A percentile compares a stretch with the other conserved stretches of the same genome.
Conservation (phyloP, 2,888 invertebrate genomes). For the Hyppa rectilinea region DNA sequence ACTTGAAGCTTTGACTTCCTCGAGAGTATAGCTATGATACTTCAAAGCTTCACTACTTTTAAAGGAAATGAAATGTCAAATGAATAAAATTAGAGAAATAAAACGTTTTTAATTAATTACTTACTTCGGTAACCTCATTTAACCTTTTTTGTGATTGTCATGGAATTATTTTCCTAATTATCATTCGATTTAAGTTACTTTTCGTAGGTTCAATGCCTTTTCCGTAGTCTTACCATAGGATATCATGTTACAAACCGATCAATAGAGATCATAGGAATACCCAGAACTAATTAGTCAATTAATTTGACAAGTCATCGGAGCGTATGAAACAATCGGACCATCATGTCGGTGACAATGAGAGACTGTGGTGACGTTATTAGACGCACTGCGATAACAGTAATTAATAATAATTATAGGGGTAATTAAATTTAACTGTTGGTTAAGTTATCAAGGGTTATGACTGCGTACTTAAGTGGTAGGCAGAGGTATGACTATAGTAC, state of each 20-base stretch:
- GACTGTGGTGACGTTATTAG: conserved; percentile 16
- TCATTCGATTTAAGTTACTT: not conserved
- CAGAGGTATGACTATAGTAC: too few species aligned
- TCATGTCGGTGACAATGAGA: conserved; percentile 7
- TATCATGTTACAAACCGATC: conserved; percentile 1
- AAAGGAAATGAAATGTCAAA: conserved; percentile 1
- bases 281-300: conserved; percentile 34
- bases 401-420: conserved; percentile 8
- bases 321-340: conserved; percentile 29
- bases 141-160: conserved; percentile 1
- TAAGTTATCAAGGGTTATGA: conserved; percentile 2
- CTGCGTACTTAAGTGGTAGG: not conserved
- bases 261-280: conserved; percentile 8
- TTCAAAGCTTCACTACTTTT: too few species aligned
- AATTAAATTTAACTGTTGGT: conserved; percentile 16
- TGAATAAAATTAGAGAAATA: not conserved
- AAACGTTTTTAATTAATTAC: not conserved
- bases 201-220: not conserved
- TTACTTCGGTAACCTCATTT: not conserved
- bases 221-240: not conserved
- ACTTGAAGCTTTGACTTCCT: conserved; percentile 5
- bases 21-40: not conserved
- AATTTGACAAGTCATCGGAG: conserved; percentile 27
- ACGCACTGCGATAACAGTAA: conserved; percentile 3
- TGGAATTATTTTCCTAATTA: not conserved